Evolutionary conservation across 1,140 invertebrate species (phyloP), one percentile per base, ranked within the genome.

Genomic region (Meloidogyne chitwoodi): DNA sequence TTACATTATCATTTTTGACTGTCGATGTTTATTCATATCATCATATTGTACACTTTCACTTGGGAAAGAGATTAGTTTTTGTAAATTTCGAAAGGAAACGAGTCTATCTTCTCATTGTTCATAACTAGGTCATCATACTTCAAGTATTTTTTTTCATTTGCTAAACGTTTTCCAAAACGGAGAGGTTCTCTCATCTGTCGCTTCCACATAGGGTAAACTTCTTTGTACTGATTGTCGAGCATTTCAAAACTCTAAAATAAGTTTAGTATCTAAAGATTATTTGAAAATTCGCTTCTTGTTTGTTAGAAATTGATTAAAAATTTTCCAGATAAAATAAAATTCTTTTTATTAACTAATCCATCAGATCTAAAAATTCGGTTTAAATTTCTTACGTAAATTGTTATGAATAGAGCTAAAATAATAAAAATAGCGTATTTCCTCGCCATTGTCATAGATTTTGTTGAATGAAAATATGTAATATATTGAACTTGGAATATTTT

Each of bases 131-230:
- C 81, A 75, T 22, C 80, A 77, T 66, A 82, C 70, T 48, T 72
- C 56, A 27, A 81, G 27, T 22, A 78, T 81, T 56, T 79, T 77
- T 41, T 78, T 56, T 26, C 6, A 16, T 8, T 56, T 68, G 3
- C n/a, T 29, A 63, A 63, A 4, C 81, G 68, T 48, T 84, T 84
- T 31, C 83, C 83, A 65, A 84, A 84, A 29, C 83, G 83, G 34
- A 84, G 77, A 5, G 84, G 84, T 68, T 85, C 84, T 34, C 80
- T 74, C 12, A 82, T 74, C 44, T 84, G 80, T 29, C 63, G 75
- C 26, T 73, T 34, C 24, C 29, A 31, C 61, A 56, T 56, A 6
- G 48, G 48, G n/a, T 56, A 56, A 6, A 56, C 2, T n/a, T 56
- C 19, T 56, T 16, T 19, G 5, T 48, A 41, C 12, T 65, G 63